phyloP scores from a whole-genome alignment of 2,113 vertebrate genomes.

The Ictalurus furcatus region DNA sequence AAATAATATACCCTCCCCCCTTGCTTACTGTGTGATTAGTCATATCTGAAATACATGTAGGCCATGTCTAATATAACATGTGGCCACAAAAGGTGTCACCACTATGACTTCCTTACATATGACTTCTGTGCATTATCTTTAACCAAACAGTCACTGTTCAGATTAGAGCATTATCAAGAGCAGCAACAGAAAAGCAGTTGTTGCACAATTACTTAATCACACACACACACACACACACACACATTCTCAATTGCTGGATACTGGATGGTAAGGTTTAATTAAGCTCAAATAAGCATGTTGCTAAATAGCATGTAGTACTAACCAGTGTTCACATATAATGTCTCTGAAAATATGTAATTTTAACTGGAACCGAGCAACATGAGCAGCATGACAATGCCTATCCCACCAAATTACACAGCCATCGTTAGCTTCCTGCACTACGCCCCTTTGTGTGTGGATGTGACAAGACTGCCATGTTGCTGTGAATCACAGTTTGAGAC shows the following conservation, averaged over 20 bases:
- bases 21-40: not conserved
- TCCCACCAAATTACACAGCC: conserved; percentile 41
- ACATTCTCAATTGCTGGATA: conserved; percentile 17
- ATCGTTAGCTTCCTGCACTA: conserved; percentile 40
- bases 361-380: conserved; percentile 19
- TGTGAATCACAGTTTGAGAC: conserved; percentile 41
- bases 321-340: not conserved
- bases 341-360: conserved; percentile 34
- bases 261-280: conserved; percentile 41
- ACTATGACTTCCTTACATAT: not conserved
- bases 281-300: conserved; percentile 44
- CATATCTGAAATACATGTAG: not conserved
- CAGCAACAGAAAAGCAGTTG: conserved; percentile 25
- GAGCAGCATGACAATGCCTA: conserved; percentile 35
- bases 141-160: not conserved
- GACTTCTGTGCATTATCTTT: not conserved
- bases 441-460: conserved; percentile 33
- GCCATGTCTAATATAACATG: not conserved
- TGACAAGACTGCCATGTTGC: conserved; percentile 50
- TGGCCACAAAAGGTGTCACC: not conserved
- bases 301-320: conserved; percentile 28
- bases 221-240: conserved; percentile 31
- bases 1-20: not conserved
- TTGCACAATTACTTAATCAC: conserved; percentile 47
- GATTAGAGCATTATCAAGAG: not conserved